Base-by-base conservation (phyloP, 2,113 vertebrate species). In the Lates calcarifer region DNA sequence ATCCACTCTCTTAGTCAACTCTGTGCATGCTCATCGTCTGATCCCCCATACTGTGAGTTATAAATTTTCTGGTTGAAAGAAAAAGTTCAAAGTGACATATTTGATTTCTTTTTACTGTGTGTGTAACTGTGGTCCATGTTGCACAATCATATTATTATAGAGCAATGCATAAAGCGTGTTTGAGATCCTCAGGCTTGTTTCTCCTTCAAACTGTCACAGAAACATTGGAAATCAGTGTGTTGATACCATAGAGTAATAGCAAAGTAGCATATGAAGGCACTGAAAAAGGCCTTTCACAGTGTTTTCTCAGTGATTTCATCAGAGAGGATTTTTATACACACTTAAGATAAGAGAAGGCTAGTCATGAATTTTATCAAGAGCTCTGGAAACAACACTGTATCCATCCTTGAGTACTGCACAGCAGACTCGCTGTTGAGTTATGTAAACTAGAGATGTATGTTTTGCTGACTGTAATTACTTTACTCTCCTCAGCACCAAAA, bases 381-480 rank as follows among this genome's bases (percentile, higher is more conserved):
- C 60, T 37, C 63, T 71, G 60, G 68, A 75, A 82, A 73, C 76
- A 78, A 76, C 82, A 55, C 51, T 22, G 28, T 55, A 82, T 79
- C 60, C 72, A 82, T 64, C 74, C 66, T 14, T 71, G 78, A 84
- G 82, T 60, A 64, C 55, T 74, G 53, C 57, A 53, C 85, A 56
- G 72, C 45, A 60, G 65, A 68, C 64, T 28, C 17, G 4, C 65
- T 56, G 67, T 37, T 69, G 66, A 69, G 71, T 79, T 84, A 82
- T 77, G 62, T 61, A 84, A 82, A 35, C 60, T 35, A 28, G 35
- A 62, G 74, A 57, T 74, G 72, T 35, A 60, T 39, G 69, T 47
- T 81, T 69, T 57, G 56, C 61, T 2, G 56, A 41, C 71, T 63
- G 28, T 68, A 78, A 68, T 77, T 62, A 51, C 61, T 74, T 74